Percentiles rank a stretch among this genome's conserved stretches.
Evolutionary conservation across 2,113 vertebrate species (phyloP).

Genomic region (Hemibagrus wyckioides): DNA sequence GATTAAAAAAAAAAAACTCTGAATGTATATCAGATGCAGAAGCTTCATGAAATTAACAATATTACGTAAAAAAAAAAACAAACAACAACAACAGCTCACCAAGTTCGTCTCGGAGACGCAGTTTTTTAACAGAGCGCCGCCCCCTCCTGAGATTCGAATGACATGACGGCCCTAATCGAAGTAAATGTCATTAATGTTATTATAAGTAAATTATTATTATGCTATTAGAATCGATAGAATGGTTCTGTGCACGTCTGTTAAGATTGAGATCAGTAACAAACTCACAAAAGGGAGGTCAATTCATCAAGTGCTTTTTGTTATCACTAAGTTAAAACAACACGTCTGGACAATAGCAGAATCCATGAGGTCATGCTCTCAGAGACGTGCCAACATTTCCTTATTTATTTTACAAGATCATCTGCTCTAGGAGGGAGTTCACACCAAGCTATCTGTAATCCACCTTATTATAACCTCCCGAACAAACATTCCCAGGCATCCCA

Average conservation of each 20-base stretch:
- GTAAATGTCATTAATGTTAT: no score
- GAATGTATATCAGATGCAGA: not conserved
- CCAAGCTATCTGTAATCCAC: not conserved
- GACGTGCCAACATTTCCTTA: not conserved
- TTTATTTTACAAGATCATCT: not conserved
- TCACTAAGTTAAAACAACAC: no score
- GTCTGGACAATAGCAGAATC: not conserved
- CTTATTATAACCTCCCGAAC: not conserved
- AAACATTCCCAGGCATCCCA: not conserved
- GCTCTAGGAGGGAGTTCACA: not conserved
- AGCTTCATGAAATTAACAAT: not conserved
- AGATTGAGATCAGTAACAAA: not conserved
- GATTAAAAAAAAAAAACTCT: no score
- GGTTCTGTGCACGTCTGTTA: not conserved
- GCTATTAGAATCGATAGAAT: not conserved
- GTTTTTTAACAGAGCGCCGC: conserved; percentile 65
- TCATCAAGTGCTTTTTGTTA: not conserved
- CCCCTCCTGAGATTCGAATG: conserved; percentile 56
- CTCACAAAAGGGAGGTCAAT: not conserved
- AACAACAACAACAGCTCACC: conserved; percentile 59
- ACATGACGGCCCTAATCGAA: conserved; percentile 58
- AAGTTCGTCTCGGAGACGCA: conserved; percentile 58
- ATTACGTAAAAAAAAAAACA: not conserved
- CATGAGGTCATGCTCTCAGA: not conserved
- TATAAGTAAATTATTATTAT: no score